Evolutionary conservation across 2,888 invertebrate genomes (phyloP).

Genomic region (Sepioteuthis lessoniana): DNA sequence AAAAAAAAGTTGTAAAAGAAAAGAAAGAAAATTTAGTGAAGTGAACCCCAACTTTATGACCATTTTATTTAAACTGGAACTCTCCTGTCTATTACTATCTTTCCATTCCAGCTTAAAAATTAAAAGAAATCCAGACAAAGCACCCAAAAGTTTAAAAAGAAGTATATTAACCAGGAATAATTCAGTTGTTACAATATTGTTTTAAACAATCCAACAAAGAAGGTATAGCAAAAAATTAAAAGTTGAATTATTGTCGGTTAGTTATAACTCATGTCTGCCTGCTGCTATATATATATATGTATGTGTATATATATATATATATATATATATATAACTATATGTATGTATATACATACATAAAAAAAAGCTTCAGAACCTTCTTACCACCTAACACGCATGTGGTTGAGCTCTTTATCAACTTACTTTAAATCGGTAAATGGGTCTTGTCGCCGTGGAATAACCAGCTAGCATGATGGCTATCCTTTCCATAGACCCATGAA

Average conservation of each 20-base stretch:
- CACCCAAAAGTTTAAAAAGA: not conserved
- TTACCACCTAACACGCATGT: conserved; percentile 23
- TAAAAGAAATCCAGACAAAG: not conserved
- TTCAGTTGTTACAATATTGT: not conserved
- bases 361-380: not conserved
- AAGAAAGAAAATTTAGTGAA: conserved; percentile 49
- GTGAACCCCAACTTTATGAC: not conserved
- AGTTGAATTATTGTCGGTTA: not conserved
- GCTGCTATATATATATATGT: not conserved
- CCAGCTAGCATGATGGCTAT: conserved; percentile 57
- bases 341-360: not conserved
- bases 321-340: too few relatives aligned
- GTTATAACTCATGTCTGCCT: not conserved
- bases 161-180: not conserved
- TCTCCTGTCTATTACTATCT: not conserved
- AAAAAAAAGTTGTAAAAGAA: not conserved
- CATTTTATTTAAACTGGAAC: not conserved
- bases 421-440: conserved; percentile 65
- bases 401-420: conserved; percentile 43
- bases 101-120: too few relatives aligned
- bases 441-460: conserved; percentile 60
- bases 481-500: conserved; percentile 58
- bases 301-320: not conserved
- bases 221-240: not conserved
- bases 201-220: too few relatives aligned